Base-by-base conservation (phyloP, 2,113 vertebrate genomes). In the Gadus chalcogrammus region DNA sequence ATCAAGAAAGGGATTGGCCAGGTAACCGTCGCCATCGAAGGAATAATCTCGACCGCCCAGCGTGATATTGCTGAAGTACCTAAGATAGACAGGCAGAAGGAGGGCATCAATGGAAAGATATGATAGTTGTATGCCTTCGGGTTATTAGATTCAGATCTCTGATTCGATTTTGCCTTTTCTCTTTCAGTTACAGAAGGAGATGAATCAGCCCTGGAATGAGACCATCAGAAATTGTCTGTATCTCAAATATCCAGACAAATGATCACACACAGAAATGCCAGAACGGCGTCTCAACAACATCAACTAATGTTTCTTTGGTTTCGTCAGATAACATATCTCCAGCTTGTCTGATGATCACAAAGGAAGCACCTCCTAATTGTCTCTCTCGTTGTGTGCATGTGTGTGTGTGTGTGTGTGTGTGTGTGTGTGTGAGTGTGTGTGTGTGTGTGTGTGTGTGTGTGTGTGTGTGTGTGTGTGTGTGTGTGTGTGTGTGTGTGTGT, bases 61-160 rank as follows among this genome's bases (percentile, higher is more conserved):
- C 0, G 96, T 94, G 88, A 98, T 96, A 87, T 98, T 98, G 90
- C 91, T 92, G 89, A 98, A 98, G 89, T 96, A 98, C 85, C 96
- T 97, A 88, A 63, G 18, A 69, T 6, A 17, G 69, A 70, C 1
- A 63, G 42, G 48, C 4, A 70, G 58, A 20, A 69, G 61, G 61
- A 4, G 15, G 22, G 20, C 24, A 27, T 76, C 11, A 70, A 28
- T 53, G 68, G 72, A 38, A 66, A 58, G 35, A 73, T 16, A 65
- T 65, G 65, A 66, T 20, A 35, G n/a, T 27, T 61, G 24, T 62
- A 72, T 5, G 42, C 42, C 42, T 48, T 48, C 42, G 9, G 42
- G 42, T 48, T 48, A 48, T 48, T 48, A 61, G 3, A 18, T 65
- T 42, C 38, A 35, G 42, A 48, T 72, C 1, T 15, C 8, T 16